phyloP scores from a whole-genome alignment of 2,888 invertebrate genomes.

The Diaperis boleti region DNA sequence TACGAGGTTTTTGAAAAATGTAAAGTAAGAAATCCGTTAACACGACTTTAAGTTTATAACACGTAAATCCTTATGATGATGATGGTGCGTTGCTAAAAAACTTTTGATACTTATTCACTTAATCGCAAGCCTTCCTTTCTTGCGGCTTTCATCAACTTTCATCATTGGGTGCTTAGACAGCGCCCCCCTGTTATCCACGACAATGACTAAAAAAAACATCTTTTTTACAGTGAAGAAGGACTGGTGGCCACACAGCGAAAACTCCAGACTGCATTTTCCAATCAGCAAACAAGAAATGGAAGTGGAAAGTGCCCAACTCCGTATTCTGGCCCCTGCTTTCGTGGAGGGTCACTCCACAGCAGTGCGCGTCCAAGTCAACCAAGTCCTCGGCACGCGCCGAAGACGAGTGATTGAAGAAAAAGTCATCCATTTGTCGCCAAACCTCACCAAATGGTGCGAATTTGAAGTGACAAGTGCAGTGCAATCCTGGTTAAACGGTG shows the following conservation, averaged over 20 bases:
- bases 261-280: constrained; percentile 57
- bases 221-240: constrained; percentile 57
- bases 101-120: too few species aligned
- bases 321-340: constrained; percentile 62
- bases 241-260: constrained; percentile 51
- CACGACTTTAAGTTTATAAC: too few species aligned
- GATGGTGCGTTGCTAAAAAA: too few species aligned
- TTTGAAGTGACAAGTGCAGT: constrained; percentile 71
- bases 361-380: constrained; percentile 60
- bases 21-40: too few species aligned
- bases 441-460: constrained; percentile 71
- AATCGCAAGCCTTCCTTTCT: too few species aligned
- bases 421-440: constrained; percentile 60
- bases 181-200: too few species aligned
- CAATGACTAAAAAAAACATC: too few species aligned
- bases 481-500: constrained; percentile 66
- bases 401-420: constrained; percentile 62
- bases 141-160: too few species aligned
- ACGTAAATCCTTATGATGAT: too few species aligned
- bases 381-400: constrained; percentile 63
- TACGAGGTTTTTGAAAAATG: too few species aligned
- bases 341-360: constrained; percentile 39
- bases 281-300: constrained; percentile 48
- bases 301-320: constrained; percentile 67
- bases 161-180: too few species aligned